Percentiles rank a stretch among this genome's conserved stretches.
Evolutionary conservation across 92 coral and sea anemone species (phyloP).

Genomic region (Epizoanthus ramosus): DNA sequence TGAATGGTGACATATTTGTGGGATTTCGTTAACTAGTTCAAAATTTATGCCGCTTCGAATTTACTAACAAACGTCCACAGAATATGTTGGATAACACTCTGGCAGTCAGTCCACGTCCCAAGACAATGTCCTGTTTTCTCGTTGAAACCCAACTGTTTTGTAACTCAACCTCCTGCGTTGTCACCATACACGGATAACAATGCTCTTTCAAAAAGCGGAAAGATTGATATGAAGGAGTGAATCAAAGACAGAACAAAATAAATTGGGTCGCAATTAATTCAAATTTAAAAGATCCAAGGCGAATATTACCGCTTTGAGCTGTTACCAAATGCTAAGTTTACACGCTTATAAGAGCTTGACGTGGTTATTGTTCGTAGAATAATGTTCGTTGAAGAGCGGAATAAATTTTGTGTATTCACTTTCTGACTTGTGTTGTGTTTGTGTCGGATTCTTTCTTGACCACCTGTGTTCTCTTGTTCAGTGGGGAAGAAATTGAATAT

Average conservation of each 20-base stretch:
- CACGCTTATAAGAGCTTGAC: not conserved
- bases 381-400: conserved; percentile 10
- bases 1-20: not conserved
- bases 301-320: not conserved
- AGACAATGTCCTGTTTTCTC: not conserved
- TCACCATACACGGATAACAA: not conserved
- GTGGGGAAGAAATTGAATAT: conserved; percentile 9
- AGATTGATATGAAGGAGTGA: not conserved
- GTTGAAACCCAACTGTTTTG: not conserved
- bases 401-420: conserved; percentile 25
- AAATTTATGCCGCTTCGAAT: not conserved
- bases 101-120: not conserved
- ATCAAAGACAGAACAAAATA: not conserved
- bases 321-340: conserved; percentile 16
- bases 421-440: conserved; percentile 26
- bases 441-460: conserved; percentile 21
- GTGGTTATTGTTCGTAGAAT: not conserved
- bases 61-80: not conserved
- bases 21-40: not conserved
- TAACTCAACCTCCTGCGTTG: conserved; percentile 32
- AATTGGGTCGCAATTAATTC: not conserved
- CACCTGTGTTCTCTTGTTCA: conserved; percentile 30
- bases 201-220: conserved; percentile 14
- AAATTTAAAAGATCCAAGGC: not conserved
- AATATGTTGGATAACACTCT: not conserved